Evolutionary conservation across 2,113 vertebrate genomes (phyloP).

Genomic region (Ailuropoda melanoleuca): DNA sequence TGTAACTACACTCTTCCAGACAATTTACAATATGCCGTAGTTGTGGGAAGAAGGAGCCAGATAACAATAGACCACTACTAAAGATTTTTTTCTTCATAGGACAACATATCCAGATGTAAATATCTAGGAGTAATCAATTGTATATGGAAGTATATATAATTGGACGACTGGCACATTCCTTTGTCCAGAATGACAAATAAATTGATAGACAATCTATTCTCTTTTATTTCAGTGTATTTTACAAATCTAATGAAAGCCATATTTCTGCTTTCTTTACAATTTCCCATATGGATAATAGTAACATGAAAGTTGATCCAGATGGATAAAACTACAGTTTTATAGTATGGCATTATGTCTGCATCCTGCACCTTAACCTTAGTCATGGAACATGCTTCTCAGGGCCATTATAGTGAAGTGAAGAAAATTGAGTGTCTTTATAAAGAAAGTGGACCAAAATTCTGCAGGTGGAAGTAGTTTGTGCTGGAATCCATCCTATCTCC

Average conservation of each 20-base stretch:
- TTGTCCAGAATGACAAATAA: conserved; percentile 50
- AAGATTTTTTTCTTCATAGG: not conserved
- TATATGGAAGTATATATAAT: not conserved
- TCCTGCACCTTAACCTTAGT: not conserved
- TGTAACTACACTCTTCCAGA: conserved; percentile 46
- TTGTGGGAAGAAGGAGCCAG: conserved; percentile 39
- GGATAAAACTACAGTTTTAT: not conserved
- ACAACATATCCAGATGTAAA: conserved; percentile 15
- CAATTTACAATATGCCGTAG: conserved; percentile 49
- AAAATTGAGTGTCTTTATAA: not conserved
- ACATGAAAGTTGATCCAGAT: not conserved
- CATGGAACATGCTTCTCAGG: not conserved
- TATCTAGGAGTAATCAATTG: not conserved
- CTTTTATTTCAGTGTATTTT: conserved; percentile 15
- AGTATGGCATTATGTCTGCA: not conserved
- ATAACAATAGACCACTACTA: conserved; percentile 37
- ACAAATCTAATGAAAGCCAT: conserved; percentile 47
- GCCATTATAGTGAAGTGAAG: not conserved
- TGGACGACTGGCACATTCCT: conserved; percentile 53
- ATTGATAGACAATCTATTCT: conserved; percentile 50
- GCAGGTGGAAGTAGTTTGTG: not conserved
- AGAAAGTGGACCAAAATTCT: not conserved
- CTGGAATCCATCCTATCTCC: not conserved
- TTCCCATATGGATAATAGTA: not conserved
- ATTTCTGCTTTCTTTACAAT: conserved; percentile 40